Evolutionary conservation across 2,888 invertebrate genomes (phyloP).

Genomic region (Molanna angustata): DNA sequence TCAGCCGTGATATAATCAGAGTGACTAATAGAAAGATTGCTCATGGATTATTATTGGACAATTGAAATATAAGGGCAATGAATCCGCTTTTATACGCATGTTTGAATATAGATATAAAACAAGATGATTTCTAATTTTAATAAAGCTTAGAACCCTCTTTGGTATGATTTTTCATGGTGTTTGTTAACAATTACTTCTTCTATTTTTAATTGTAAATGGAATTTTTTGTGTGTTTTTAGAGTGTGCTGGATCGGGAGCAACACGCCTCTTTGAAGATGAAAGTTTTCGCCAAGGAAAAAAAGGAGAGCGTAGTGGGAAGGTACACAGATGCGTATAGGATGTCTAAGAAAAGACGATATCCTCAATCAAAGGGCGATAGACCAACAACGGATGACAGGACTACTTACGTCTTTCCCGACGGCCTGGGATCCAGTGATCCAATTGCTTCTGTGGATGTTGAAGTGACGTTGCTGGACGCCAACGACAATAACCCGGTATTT

Average conservation of each 20-base stretch:
- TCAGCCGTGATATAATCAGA: too few relatives aligned
- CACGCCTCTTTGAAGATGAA: slow-evolving; percentile 69
- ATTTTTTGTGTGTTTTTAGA: slow-evolving; percentile 49
- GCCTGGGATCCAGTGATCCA: slow-evolving; percentile 43
- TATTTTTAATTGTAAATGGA: too few relatives aligned
- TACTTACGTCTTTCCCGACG: slow-evolving; percentile 51
- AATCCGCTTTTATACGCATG: too few relatives aligned
- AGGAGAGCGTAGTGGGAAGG: slow-evolving; percentile 62
- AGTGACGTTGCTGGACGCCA: slow-evolving; percentile 81
- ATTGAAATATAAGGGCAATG: too few relatives aligned
- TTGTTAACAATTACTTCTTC: too few relatives aligned
- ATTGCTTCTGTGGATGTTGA: slow-evolving; percentile 69
- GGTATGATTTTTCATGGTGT: too few relatives aligned
- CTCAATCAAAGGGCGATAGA: slow-evolving; percentile 32
- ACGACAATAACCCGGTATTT: slow-evolving; percentile 88
- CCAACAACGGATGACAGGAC: slow-evolving; percentile 43
- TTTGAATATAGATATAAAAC: too few relatives aligned
- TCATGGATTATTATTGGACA: too few relatives aligned
- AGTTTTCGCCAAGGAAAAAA: slow-evolving; percentile 77
- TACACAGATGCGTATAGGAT: slow-evolving; percentile 41
- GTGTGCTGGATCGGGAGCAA: slow-evolving; percentile 75
- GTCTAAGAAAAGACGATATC: slow-evolving; percentile 46
- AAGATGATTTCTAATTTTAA: too few relatives aligned
- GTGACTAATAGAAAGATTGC: too few relatives aligned
- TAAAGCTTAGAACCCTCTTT: too few relatives aligned